These are phyloP conservation scores for Catocala fraxini DNA, from an alignment of 2,888 invertebrate genomes.

Conservation along the genomic window DNA sequence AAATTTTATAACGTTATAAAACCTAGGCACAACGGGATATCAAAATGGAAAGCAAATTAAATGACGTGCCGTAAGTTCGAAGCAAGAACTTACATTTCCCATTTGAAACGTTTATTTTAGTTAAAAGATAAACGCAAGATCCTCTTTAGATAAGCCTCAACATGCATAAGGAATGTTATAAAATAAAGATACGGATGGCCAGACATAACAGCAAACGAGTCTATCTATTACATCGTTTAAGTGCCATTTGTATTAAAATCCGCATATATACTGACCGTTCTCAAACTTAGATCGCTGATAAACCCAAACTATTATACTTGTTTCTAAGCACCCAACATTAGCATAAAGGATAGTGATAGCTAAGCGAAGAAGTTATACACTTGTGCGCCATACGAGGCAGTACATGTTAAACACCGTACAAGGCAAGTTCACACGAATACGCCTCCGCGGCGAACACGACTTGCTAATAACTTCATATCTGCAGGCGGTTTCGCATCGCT, in stretches of 20 bases:
- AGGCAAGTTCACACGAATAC: conserved; percentile 10
- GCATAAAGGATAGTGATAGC: conserved; percentile 14
- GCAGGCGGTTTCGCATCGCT: conserved; percentile 29
- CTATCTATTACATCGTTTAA: neutral
- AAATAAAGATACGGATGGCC: conserved; percentile 1
- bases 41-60: conserved; percentile 9
- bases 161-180: neutral
- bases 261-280: neutral
- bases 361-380: conserved; percentile 10
- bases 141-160: neutral
- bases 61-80: conserved; percentile 1
- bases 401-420: conserved; percentile 5
- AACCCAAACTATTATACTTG: conserved; percentile 18
- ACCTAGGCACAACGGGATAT: conserved; percentile 6
- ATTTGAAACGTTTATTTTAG: neutral
- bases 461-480: conserved; percentile 21
- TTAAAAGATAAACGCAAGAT: neutral
- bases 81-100: conserved; percentile 1
- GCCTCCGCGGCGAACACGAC: neutral
- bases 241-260: conserved; percentile 5
- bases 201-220: conserved; percentile 3
- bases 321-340: conserved; percentile 17
- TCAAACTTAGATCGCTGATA: conserved; percentile 11
- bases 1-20: conserved; percentile 29
- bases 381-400: neutral